Percentiles rank a stretch among this genome's conserved stretches.
Evolutionary conservation across 1,140 invertebrate genomes (phyloP).

Genomic region (Drosophila eugracilis): DNA sequence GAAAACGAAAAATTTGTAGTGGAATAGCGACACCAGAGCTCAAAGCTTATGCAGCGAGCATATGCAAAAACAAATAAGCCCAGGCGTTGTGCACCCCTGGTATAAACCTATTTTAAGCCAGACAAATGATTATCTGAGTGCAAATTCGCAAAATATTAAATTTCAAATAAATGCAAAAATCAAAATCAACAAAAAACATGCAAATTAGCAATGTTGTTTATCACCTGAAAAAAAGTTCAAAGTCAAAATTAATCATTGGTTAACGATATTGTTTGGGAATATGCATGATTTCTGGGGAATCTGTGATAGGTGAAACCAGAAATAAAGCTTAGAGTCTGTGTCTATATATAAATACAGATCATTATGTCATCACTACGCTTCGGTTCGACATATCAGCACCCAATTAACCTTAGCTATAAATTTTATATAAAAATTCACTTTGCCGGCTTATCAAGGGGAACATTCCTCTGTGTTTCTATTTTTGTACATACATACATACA

Average conservation of each 20-base stretch:
- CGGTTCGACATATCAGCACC: constrained; percentile 51
- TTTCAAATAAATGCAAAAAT: constrained; percentile 3
- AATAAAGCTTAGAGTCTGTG: constrained; percentile 26
- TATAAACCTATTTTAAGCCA: too few relatives aligned
- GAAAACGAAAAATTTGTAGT: too few relatives aligned
- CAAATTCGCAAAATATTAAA: neutral
- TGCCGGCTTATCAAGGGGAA: constrained; percentile 49
- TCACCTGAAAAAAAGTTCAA: constrained; percentile 17
- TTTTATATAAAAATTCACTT: constrained; percentile 22
- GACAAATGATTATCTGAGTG: constrained; percentile 1
- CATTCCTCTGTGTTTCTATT: constrained; percentile 5
- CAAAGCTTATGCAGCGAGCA: too few relatives aligned
- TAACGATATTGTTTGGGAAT: constrained; percentile 5
- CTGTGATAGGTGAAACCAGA: neutral
- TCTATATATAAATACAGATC: constrained; percentile 14
- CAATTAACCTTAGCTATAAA: constrained; percentile 73
- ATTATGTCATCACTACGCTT: constrained; percentile 51
- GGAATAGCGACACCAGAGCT: too few relatives aligned
- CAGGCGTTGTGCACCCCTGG: too few relatives aligned
- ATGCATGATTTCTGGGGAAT: constrained; percentile 19
- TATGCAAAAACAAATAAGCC: too few relatives aligned
- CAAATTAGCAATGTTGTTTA: constrained; percentile 27
- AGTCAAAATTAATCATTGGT: constrained; percentile 27
- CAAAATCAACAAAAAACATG: neutral
- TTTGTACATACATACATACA: too few relatives aligned